These are phyloP conservation scores for Ochotona princeps DNA, from an alignment of 2,113 vertebrate genomes.

Conservation along the genomic window DNA sequence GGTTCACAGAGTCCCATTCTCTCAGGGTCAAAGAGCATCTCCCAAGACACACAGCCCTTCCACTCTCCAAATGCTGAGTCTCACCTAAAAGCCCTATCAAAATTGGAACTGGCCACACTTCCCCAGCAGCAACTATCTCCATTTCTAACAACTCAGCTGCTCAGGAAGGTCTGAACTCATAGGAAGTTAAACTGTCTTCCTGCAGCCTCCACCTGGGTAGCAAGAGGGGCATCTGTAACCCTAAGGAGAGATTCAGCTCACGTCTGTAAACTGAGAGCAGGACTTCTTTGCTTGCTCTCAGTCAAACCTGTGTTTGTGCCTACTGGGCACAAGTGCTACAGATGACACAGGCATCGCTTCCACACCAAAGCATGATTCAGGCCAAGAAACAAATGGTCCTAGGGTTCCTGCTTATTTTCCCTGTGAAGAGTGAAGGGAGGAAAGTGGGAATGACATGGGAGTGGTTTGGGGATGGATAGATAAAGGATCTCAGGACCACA, in stretches of 20 bases:
- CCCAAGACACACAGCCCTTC: background rate
- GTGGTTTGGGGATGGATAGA: background rate
- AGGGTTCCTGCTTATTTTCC: background rate
- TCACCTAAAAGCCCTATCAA: background rate
- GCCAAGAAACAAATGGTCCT: background rate
- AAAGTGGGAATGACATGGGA: background rate
- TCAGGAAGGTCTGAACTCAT: background rate
- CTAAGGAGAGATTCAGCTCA: conserved; percentile 25
- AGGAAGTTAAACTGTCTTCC: background rate
- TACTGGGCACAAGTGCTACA: background rate
- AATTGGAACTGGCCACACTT: background rate
- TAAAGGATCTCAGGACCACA: conserved; percentile 1
- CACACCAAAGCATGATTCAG: background rate
- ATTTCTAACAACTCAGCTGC: background rate
- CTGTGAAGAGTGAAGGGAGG: background rate
- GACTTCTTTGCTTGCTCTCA: background rate
- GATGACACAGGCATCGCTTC: background rate
- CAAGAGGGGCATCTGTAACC: conserved; percentile 19
- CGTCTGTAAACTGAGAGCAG: background rate
- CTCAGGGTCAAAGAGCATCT: background rate
- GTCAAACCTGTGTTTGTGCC: background rate
- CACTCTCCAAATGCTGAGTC: background rate
- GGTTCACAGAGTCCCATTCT: conserved; percentile 1
- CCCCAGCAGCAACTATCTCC: background rate
- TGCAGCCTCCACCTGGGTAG: background rate